Evolutionary conservation across 2,888 invertebrate species (phyloP), one percentile per base, ranked within the genome.

Genomic region (Nemotelus nigrinus): DNA sequence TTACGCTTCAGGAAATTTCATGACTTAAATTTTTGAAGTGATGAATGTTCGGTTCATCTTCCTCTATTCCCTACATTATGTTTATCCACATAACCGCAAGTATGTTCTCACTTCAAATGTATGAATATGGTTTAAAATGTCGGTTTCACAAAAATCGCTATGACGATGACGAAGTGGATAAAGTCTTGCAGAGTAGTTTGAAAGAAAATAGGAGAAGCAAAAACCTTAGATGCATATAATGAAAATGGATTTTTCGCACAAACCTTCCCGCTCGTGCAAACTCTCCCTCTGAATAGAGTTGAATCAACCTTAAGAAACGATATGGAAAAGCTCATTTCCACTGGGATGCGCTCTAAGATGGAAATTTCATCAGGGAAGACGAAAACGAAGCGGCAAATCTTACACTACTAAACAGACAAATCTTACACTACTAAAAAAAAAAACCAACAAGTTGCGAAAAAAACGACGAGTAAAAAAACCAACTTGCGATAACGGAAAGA

Each of bases 11-110:
- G 58, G 45, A 72, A 72, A 67, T 77, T 68, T 72, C 60, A 78
- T 60, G 72, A 78, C 72, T 77, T 74, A 72, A 72, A 77, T 77
- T 68, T 77, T 72, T 60, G 67, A 63, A 58, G 64, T 77, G 78
- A 77, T 78, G 67, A 77, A 77, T 78, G 77, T 78, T 78, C 72
- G 78, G 76, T 78, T 71, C 76, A 76, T 77, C 65, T 78, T 53
- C 25, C 77, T 72, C 72, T 57, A 58, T 72, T 78, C 45, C 25
- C 77, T 72, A 65, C 48, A 58, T 72, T 67, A 57, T 64, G 60
- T 45, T 67, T 67, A 25, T 71, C 64, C 67, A 45, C 47, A 71
- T 64, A 57, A 58, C 63, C 71, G 47, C 44, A 65, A 10, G 48
- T 57, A 72, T 53, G 47, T 45, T 25, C 25, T 25, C 25, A 25